Conservation (phyloP, 2,797 vertebrate species). For the Macropodus opercularis region DNA sequence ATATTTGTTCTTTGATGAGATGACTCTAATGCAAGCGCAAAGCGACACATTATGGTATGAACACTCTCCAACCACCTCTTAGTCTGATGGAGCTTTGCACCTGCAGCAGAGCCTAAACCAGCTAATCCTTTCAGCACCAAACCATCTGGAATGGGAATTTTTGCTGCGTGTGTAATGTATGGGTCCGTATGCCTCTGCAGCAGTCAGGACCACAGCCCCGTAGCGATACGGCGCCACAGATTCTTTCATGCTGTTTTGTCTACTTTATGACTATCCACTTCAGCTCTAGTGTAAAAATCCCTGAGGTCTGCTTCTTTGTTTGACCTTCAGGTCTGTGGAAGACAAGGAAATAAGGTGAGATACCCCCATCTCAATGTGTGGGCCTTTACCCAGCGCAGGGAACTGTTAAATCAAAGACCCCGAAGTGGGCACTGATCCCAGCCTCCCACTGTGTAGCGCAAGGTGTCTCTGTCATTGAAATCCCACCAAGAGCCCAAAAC, state of each 20-base stretch:
- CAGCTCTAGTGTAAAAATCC: slow-evolving; percentile 49
- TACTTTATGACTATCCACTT: slow-evolving; percentile 51
- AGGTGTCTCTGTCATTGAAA: slow-evolving; percentile 77
- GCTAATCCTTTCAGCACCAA: slow-evolving; percentile 58
- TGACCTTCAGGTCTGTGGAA: slow-evolving; percentile 74
- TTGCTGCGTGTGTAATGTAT: slow-evolving; percentile 56
- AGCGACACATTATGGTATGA: slow-evolving; percentile 38
- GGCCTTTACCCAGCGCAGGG: slow-evolving; percentile 58
- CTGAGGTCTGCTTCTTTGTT: slow-evolving; percentile 53
- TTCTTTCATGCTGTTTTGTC: slow-evolving; percentile 58
- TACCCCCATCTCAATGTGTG: slow-evolving; percentile 57
- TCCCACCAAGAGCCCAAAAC: slow-evolving; percentile 30
- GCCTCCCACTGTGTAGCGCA: slow-evolving; percentile 54
- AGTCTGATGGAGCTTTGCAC: slow-evolving; percentile 34
- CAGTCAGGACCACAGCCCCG: slow-evolving; percentile 51
- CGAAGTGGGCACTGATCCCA: slow-evolving; percentile 52
- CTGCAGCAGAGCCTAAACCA: slow-evolving; percentile 50
- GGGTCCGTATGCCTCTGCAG: slow-evolving; percentile 48
- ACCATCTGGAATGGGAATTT: slow-evolving; percentile 74
- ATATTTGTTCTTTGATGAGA: slow-evolving; percentile 35
- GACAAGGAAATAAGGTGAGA: slow-evolving; percentile 25
- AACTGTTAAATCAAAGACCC: slow-evolving; percentile 74
- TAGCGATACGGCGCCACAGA: slow-evolving; percentile 45
- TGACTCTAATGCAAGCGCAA: slow-evolving; percentile 20
- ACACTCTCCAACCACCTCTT: slow-evolving; percentile 36